Evolutionary conservation across 2,113 vertebrate species (phyloP).

Genomic region (Vireo altiloquus): DNA sequence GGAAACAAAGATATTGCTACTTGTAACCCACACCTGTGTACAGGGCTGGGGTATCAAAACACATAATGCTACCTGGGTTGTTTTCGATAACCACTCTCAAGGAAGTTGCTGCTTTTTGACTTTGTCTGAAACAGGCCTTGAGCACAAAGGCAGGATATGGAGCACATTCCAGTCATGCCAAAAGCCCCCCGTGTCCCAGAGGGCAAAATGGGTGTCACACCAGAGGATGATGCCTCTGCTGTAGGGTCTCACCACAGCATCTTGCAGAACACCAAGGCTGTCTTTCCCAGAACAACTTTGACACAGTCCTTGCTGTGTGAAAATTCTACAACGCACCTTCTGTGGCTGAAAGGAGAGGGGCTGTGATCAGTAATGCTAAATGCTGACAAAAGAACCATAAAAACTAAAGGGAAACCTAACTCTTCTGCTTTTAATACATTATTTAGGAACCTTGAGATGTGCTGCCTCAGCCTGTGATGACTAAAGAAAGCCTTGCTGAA

Average conservation of each 20-base stretch:
- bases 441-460: not conserved
- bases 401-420: not conserved
- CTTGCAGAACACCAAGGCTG: not conserved
- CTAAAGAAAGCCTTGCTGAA: not conserved
- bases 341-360: not conserved
- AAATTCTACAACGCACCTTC: not conserved
- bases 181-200: not conserved
- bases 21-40: not conserved
- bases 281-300: not conserved
- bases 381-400: not conserved
- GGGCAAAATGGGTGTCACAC: not conserved
- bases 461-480: not conserved
- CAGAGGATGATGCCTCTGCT: not conserved
- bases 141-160: not conserved
- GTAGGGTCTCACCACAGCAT: not conserved
- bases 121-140: not conserved
- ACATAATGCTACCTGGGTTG: not conserved
- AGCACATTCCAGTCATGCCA: not conserved
- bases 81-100: not conserved
- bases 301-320: not conserved
- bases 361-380: not conserved
- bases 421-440: constrained; percentile 17
- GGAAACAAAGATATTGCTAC: not conserved
- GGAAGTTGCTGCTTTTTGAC: not conserved
- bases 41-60: not conserved